phyloP scores from a whole-genome alignment of 2,113 vertebrate species.

The Prionailurus bengalensis region DNA sequence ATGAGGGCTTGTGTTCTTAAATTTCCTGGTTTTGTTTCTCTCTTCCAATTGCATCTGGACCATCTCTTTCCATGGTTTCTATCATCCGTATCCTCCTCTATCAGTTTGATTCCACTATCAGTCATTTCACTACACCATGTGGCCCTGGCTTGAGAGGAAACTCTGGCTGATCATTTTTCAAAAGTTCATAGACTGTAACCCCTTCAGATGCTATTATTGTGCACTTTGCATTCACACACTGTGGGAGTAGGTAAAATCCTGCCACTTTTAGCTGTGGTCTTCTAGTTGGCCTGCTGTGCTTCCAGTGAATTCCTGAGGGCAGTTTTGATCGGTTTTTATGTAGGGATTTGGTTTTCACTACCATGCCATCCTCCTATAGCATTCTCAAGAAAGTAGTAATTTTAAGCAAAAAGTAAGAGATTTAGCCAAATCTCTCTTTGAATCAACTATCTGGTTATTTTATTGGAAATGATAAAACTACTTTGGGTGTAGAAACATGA shows the following conservation, averaged over 20 bases:
- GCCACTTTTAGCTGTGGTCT: neutral
- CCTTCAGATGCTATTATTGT: neutral
- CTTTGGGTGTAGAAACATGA: neutral
- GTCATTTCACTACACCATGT: neutral
- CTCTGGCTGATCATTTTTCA: neutral
- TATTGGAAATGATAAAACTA: slow-evolving; percentile 53
- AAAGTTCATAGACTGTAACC: neutral
- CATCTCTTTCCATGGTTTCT: neutral
- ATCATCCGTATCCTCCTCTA: neutral
- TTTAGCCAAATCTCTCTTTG: slow-evolving; percentile 5
- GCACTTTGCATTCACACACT: neutral
- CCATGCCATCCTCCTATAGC: neutral
- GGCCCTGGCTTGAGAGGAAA: neutral
- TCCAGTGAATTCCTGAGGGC: neutral
- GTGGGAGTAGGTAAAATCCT: neutral
- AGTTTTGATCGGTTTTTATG: neutral
- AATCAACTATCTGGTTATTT: slow-evolving; percentile 14
- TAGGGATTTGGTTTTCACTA: neutral
- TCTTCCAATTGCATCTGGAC: neutral
- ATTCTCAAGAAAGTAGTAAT: slow-evolving; percentile 42
- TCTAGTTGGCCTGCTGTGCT: neutral
- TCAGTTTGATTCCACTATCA: neutral
- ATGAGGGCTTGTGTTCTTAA: neutral
- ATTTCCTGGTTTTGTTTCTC: neutral
- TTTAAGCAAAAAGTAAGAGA: slow-evolving; percentile 22